Evolutionary conservation across 2,888 invertebrate species (phyloP).

Genomic region (Thera obeliscata): DNA sequence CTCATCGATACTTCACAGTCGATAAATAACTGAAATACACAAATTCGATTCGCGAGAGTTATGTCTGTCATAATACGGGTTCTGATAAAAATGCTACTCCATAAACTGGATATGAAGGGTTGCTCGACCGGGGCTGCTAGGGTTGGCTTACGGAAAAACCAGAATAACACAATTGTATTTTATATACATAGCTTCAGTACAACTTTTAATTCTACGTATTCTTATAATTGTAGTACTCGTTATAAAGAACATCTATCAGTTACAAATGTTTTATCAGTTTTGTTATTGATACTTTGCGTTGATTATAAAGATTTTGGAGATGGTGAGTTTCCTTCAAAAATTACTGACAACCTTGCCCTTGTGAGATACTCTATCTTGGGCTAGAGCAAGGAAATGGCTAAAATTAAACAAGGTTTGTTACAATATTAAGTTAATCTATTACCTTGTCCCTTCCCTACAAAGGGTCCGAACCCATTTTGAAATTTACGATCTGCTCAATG

Average conservation of each 20-base stretch:
- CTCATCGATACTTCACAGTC: constrained; percentile 23
- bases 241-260: no score
- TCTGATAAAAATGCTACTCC: constrained; percentile 35
- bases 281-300: no score
- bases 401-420: background rate
- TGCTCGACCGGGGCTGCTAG: constrained; percentile 31
- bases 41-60: constrained; percentile 36
- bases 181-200: no score
- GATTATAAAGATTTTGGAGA: no score
- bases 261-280: no score
- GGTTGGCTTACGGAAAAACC: constrained; percentile 10
- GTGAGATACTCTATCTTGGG: no score
- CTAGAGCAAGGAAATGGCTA: no score
- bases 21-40: constrained; percentile 37
- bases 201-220: no score
- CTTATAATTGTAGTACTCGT: no score
- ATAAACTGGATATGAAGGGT: constrained; percentile 30
- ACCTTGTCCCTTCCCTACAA: constrained; percentile 15
- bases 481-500: constrained; percentile 60
- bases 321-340: no score
- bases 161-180: background rate
- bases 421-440: background rate
- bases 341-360: no score
- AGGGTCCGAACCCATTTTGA: constrained; percentile 57
- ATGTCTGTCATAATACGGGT: constrained; percentile 38